Percentiles rank a stretch among this genome's conserved stretches.
phyloP scores from a whole-genome alignment of 2,888 invertebrate species.

The Fragum fragum region DNA sequence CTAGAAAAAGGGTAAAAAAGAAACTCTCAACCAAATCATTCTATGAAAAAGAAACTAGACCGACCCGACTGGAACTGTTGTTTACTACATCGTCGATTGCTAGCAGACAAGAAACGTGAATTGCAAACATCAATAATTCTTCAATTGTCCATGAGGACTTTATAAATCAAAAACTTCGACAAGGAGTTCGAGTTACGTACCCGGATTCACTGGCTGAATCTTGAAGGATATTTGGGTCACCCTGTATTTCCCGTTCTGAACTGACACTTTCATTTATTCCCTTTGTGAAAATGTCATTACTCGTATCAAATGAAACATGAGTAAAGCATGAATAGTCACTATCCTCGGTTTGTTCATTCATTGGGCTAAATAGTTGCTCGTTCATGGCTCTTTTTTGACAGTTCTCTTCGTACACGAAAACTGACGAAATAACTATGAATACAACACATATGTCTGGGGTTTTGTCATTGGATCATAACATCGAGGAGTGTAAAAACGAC shows the following conservation, averaged over 20 bases:
- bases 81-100: too few relatives aligned
- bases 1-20: too few relatives aligned
- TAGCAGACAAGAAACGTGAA: too few relatives aligned
- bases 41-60: too few relatives aligned
- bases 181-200: too few relatives aligned
- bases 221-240: constrained; percentile 1
- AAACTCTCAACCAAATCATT: too few relatives aligned
- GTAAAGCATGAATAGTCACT: constrained; percentile 61
- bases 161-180: too few relatives aligned
- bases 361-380: constrained; percentile 9
- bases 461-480: constrained; percentile 21
- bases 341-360: constrained; percentile 36
- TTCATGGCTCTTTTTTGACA: constrained; percentile 36
- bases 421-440: not conserved
- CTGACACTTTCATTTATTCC: not conserved
- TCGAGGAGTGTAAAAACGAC: not conserved
- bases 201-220: constrained; percentile 23
- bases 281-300: not conserved
- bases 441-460: not conserved
- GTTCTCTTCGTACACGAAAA: constrained; percentile 29
- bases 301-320: constrained; percentile 60
- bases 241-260: not conserved
- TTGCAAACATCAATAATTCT: too few relatives aligned
- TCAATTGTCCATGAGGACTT: too few relatives aligned
- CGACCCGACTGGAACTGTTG: too few relatives aligned